These are phyloP conservation scores for Pseudomyrmex dendroicus DNA, from an alignment of 1,140 invertebrate genomes.

Conservation along the genomic window DNA sequence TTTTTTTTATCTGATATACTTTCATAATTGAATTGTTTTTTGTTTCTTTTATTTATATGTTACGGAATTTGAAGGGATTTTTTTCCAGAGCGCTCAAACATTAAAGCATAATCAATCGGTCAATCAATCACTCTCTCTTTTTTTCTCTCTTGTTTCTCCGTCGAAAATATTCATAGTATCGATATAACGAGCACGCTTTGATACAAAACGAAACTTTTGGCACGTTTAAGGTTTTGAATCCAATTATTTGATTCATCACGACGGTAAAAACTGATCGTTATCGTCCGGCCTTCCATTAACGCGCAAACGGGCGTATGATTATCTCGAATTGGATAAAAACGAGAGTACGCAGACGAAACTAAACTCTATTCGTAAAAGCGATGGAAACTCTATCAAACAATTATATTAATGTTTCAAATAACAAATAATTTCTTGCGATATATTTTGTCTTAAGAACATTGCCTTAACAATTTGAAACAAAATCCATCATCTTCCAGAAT, in stretches of 20 bases:
- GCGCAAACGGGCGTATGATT: constrained; percentile 18
- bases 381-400: background rate
- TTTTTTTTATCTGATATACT: no score
- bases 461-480: no score
- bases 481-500: background rate
- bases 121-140: background rate
- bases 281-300: constrained; percentile 16
- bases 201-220: constrained; percentile 24
- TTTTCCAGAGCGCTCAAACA: no score
- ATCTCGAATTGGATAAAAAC: constrained; percentile 21
- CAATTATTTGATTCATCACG: constrained; percentile 43
- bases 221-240: constrained; percentile 45
- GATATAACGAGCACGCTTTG: background rate
- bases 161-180: background rate
- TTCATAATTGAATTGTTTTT: no score
- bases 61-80: no score
- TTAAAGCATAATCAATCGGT: no score
- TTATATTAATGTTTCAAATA: background rate
- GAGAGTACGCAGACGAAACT: constrained; percentile 1
- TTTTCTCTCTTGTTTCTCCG: background rate
- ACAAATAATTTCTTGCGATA: no score
- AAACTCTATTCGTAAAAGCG: background rate
- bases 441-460: no score
- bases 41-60: no score
- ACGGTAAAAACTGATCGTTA: constrained; percentile 9